Base-by-base conservation (phyloP, 2,797 vertebrate genomes). In the Melanotaenia nigrans region DNA sequence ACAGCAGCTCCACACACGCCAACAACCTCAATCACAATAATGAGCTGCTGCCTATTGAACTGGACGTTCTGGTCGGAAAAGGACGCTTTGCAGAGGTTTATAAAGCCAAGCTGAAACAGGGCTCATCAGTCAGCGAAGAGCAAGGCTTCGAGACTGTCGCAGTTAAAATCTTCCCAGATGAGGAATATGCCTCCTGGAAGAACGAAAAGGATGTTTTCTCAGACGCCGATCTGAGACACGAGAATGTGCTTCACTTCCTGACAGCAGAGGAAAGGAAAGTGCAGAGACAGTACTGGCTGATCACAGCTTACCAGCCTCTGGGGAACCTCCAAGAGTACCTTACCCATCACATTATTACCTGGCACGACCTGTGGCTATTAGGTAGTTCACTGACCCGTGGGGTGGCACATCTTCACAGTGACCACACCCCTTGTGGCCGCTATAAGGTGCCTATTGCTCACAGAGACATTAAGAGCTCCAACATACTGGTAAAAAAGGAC, bases 1-100 rank as follows among this genome's bases (percentile, higher is more conserved):
- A 98, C 90, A 98, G 96, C 89, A 97, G 96, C 92, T 98, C 97
- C 57, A 97, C 96, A 0, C 96, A 94, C 0, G 97, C 97, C 90
- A 99, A 99, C 93, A 98, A 96, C 89, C 95, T 99, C 81, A 99
- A 99, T 90, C 97, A 99, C 93, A 99, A 99, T 94, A 98, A 94
- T 0, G 97, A 99, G 89, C 89, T 97, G 76, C 94, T 99, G 73
- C 98, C 98, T 76, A 97, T 99, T n/a, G 96, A 99, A 64, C 85
- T 99, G 90, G 97, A 98, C 12, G 73, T 91, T 0, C 90, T 95
- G 77, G 97, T 99, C 12, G 98, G 98, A 2, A 99, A 99, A 81
- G 98, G 98, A 0, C 96, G 98, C 66, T 99, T 99, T 2, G 97
- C 98, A 0, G 96, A 98, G 62, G 98, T 99, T 42, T 96, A 97